Evolutionary conservation across 2,113 vertebrate genomes (phyloP), one percentile per base, ranked within the genome.

Genomic region (Cochlearius cochlearius): DNA sequence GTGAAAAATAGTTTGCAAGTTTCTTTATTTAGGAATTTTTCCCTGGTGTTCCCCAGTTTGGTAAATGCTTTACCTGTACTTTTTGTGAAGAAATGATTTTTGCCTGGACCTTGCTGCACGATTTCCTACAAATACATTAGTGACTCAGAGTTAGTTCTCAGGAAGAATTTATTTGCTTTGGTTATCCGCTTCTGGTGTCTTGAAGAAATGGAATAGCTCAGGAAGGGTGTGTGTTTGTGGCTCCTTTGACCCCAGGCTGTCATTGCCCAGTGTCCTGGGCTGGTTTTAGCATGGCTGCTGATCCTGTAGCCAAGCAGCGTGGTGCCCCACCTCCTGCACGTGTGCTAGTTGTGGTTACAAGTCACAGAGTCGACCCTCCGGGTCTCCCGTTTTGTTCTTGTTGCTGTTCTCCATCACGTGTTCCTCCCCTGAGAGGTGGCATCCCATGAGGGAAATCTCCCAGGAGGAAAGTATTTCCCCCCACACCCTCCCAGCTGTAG

Each of bases 401-500:
- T 7, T 68, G 53, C 53, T 85, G n/a, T 22, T 73, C 23, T 58
- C 18, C 19, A 20, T 38, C 78, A 56, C 26, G 10, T 1, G 1
- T 60, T 82, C 25, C 60, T 62, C 23, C 53, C 63, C 27, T 85
- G 73, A 53, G 39, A 69, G 30, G 30, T n/a, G 38, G 22, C 10
- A 68, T 18, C 9, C 17, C 18, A 2, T 7, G n/a, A 59, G 47
- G 21, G 32, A 72, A 59, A 15, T 55, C 6, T 63, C 43, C 34
- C 26, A 47, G n/a, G 19, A 72, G 38, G 18, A 63, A 85, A 72
- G 19, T 6, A 34, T 76, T 78, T 50, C 9, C 49, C 11, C 32
- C 21, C 10, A 2, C 2, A n/a, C 3, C 3, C 7, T 1, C 19
- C 21, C 2, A 53, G 18, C 16, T 1, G 1, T 34, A 26, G 8